Evolutionary conservation across 2,797 vertebrate genomes (phyloP).

Genomic region (Trematomus bernacchii): DNA sequence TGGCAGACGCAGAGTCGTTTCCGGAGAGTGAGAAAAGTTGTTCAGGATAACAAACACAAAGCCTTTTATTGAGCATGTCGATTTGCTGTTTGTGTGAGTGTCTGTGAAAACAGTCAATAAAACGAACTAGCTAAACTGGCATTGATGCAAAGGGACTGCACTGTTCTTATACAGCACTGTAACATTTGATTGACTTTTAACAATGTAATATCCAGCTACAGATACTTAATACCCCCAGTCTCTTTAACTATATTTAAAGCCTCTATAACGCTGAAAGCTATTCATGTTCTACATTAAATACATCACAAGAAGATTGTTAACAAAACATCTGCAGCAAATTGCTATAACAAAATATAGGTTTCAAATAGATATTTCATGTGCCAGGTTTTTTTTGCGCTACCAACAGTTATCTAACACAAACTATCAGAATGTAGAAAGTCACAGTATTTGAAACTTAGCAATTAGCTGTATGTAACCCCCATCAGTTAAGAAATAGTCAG

Average conservation of each 20-base stretch:
- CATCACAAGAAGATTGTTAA: too few species aligned
- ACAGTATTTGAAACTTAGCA: not conserved
- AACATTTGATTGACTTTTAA: not conserved
- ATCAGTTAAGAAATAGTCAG: not conserved
- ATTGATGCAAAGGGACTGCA: constrained; percentile 11
- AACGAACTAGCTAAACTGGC: constrained; percentile 16
- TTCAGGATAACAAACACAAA: constrained; percentile 47
- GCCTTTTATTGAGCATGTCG: constrained; percentile 37
- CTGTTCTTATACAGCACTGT: not conserved
- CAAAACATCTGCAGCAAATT: too few species aligned
- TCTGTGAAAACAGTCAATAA: constrained; percentile 42
- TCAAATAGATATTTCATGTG: not conserved
- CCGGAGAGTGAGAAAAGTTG: constrained; percentile 35
- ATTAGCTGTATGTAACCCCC: rapidly evolving
- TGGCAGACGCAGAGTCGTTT: constrained; percentile 35
- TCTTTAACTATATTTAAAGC: not conserved
- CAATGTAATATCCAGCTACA: not conserved
- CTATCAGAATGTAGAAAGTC: not conserved
- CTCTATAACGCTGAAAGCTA: not conserved
- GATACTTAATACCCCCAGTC: not conserved
- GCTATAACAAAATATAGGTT: too few species aligned
- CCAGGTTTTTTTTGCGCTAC: not conserved
- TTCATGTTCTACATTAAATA: not conserved
- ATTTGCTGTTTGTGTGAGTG: constrained; percentile 26
- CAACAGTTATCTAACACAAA: not conserved